Conservation (phyloP, 2,888 invertebrate species). For the Tineola bisselliella region DNA sequence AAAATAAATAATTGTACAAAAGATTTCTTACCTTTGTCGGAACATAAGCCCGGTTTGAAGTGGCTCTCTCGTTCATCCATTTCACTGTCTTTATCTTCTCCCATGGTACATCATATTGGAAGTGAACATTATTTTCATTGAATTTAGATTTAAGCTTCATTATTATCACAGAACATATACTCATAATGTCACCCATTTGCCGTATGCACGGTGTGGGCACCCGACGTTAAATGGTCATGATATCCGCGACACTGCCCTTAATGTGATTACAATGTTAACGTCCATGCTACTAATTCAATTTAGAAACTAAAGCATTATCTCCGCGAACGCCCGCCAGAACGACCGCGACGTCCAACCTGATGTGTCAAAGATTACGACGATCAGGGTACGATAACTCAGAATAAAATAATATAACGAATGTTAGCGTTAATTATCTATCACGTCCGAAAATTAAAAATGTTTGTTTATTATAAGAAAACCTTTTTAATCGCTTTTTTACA, state of each 20-base stretch:
- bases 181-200: conserved; percentile 60
- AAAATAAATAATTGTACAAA: conserved; percentile 5
- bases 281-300: conserved; percentile 48
- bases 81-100: conserved; percentile 62
- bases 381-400: too few relatives aligned
- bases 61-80: conserved; percentile 84
- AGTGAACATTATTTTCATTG: conserved; percentile 56
- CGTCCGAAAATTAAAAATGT: too few relatives aligned
- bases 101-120: conserved; percentile 55
- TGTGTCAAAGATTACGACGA: too few relatives aligned
- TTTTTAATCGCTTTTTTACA: too few relatives aligned
- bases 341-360: neutral
- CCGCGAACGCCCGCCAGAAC: neutral
- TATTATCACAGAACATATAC: conserved; percentile 63
- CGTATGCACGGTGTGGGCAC: conserved; percentile 26
- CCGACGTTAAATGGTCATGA: conserved; percentile 49
- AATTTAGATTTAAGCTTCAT: conserved; percentile 65
- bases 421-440: too few relatives aligned
- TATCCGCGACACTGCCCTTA: conserved; percentile 37
- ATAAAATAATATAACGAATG: too few relatives aligned
- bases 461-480: too few relatives aligned
- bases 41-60: conserved; percentile 80
- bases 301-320: conserved; percentile 19
- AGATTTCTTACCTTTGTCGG: conserved; percentile 73
- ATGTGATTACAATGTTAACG: conserved; percentile 28